These are phyloP conservation scores for Macroramphosus scolopax DNA, from an alignment of 2,797 vertebrate genomes.

Conservation along the genomic window DNA sequence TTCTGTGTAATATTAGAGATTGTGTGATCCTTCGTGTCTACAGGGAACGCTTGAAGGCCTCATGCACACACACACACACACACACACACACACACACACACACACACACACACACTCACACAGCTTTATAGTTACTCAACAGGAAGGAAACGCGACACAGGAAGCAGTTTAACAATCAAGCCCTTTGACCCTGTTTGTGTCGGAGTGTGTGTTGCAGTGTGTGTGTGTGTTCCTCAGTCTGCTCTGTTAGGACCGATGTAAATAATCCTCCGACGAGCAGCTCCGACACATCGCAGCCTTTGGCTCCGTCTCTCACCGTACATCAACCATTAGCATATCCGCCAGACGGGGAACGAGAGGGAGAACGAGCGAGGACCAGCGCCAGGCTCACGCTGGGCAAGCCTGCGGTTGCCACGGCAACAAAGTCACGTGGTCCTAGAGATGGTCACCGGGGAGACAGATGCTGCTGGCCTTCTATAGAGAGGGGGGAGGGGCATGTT, in stretches of 20 bases:
- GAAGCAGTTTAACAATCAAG: slow-evolving; percentile 63
- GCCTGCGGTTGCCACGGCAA: slow-evolving; percentile 49
- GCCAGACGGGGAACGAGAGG: slow-evolving; percentile 44
- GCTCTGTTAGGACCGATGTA: slow-evolving; percentile 20
- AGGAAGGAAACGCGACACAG: slow-evolving; percentile 71
- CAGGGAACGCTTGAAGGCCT: slow-evolving; percentile 5
- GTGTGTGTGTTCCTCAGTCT: background rate
- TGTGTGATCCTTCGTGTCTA: background rate
- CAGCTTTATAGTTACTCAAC: slow-evolving; percentile 62
- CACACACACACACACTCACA: slow-evolving; percentile 4
- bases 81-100: slow-evolving; percentile 3
- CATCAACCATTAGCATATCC: slow-evolving; percentile 41
- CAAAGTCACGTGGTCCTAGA: slow-evolving; percentile 36
- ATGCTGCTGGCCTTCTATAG: slow-evolving; percentile 56
- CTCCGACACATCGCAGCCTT: slow-evolving; percentile 26
- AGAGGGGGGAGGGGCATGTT: slow-evolving; percentile 26
- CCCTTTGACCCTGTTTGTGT: slow-evolving; percentile 42
- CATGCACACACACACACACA: slow-evolving; percentile 10
- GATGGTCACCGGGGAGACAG: slow-evolving; percentile 53
- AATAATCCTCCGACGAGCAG: slow-evolving; percentile 27
- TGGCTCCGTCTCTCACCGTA: slow-evolving; percentile 12
- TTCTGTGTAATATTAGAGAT: background rate
- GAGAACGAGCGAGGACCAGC: slow-evolving; percentile 9
- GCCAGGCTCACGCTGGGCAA: slow-evolving; percentile 57
- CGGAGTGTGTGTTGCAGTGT: slow-evolving; percentile 14